Percentiles rank a stretch among this genome's conserved stretches.
Conservation (phyloP, 2,888 invertebrate species). For the Itoplectis maculator region DNA sequence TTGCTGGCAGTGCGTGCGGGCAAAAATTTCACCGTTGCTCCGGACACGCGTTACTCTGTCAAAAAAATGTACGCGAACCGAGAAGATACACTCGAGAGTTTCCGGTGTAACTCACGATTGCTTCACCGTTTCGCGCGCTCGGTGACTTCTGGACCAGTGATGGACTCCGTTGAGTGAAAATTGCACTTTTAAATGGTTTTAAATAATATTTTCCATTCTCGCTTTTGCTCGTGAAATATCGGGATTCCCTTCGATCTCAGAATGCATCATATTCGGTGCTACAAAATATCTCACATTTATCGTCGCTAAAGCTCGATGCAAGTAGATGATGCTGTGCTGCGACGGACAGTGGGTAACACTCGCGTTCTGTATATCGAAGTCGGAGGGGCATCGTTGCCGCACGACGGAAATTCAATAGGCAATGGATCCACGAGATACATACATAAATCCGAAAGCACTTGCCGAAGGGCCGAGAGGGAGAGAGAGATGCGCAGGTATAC, state of each 20-base stretch:
- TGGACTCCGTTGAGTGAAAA: no score
- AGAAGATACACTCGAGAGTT: background rate
- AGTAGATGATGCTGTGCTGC: background rate
- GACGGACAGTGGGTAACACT: background rate
- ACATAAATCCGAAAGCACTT: constrained; percentile 59
- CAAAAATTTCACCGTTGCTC: constrained; percentile 34
- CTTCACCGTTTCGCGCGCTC: background rate
- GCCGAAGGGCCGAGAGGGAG: constrained; percentile 25
- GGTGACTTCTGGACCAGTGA: no score
- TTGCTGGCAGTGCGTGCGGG: background rate
- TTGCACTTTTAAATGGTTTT: no score
- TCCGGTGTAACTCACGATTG: background rate
- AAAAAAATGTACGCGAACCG: background rate
- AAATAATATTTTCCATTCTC: background rate
- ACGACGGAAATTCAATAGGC: constrained; percentile 80
- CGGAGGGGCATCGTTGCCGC: constrained; percentile 68
- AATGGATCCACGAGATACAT: constrained; percentile 77
- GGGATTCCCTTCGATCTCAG: background rate
- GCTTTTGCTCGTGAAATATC: constrained; percentile 3
- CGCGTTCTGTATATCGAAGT: constrained; percentile 12
- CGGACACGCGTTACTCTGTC: background rate
- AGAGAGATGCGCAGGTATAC: constrained; percentile 5
- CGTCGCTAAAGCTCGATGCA: background rate
- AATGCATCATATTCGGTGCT: background rate
- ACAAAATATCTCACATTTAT: background rate